Base-by-base conservation (phyloP, 2,888 invertebrate genomes). In the Chrysomela aeneicollis region DNA sequence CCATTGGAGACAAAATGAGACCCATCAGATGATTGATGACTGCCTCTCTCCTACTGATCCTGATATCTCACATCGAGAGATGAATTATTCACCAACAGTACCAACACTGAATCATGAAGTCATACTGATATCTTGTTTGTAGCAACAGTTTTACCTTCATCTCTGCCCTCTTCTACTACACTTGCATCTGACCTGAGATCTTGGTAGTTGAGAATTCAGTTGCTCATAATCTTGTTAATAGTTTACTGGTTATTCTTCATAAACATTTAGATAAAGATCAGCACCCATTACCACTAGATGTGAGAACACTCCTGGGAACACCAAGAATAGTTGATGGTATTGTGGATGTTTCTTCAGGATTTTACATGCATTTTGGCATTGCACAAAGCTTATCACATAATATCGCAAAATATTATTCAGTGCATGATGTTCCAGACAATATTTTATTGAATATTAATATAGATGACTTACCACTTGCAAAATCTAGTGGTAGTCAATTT, bases 401-500 rank as follows among this genome's bases (percentile, higher is more conserved):
- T 26, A 26, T 26, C 6, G 3, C 26, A 26, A 26, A 26, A 26
- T 26, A 26, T 26, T 26, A 26, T 26, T 5, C 26, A 5, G 26
- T 26, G 26, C 26, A 26, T 26, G 6, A 26, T 18, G n/a, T 54
- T 17, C 37, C 54, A 30, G 10, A 37, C 17, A 8, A 32, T 4
- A 37, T 35, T 9, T 22, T 54, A 5, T 21, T 58, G 17, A 47
- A 58, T 46, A 47, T 58, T 46, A 58, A 58, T 30, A 35, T 58
- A 9, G 47, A 58, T 58, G 58, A 30, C 30, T 58, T 58, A 30
- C 58, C 58, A 49, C 1, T 58, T 21, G 58, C 58, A 49, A 49
- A 58, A 17, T 58, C 58, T 18, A 49, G 49, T 49, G 58, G 58
- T 2, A 58, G 58, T 58, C 58, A 49, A 37, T 58, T 58, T 47